A percentile compares a stretch with the other conserved stretches of the same genome.
Conservation (phyloP, 2,797 vertebrate species). For the Tauraco hartlaubi region DNA sequence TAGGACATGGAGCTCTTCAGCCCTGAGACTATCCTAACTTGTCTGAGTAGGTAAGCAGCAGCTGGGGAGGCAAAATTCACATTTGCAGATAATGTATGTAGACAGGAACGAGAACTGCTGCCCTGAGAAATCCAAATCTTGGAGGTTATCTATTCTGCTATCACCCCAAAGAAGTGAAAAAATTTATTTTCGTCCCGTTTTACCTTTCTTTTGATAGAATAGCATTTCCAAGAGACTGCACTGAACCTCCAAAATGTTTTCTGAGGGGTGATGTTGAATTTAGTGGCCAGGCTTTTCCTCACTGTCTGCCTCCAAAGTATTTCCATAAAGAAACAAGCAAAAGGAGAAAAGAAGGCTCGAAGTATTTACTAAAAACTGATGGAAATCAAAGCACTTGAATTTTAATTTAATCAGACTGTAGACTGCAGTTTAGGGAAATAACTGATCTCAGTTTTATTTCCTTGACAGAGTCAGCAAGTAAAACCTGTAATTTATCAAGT, state of each 20-base stretch:
- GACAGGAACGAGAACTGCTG: background rate
- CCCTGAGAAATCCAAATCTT: background rate
- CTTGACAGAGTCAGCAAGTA: background rate
- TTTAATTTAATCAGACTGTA: background rate
- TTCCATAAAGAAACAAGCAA: background rate
- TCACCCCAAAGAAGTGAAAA: background rate
- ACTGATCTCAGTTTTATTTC: background rate
- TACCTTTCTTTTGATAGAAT: background rate
- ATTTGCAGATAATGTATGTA: background rate
- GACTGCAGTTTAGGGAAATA: background rate
- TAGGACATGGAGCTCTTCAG: background rate
- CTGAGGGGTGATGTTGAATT: background rate
- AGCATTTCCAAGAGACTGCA: background rate
- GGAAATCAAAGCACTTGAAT: background rate
- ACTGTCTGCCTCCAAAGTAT: background rate
- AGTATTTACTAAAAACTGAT: background rate
- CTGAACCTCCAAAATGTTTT: background rate
- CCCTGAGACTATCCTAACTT: background rate
- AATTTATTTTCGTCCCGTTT: background rate
- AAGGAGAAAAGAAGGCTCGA: background rate
- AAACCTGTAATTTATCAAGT: constrained; percentile 14
- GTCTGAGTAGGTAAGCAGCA: background rate
- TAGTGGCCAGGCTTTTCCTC: background rate
- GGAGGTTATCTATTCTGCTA: background rate
- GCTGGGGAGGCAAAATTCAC: background rate